Base-by-base conservation (phyloP, 1,140 invertebrate species). In the Nephila pilipes region DNA sequence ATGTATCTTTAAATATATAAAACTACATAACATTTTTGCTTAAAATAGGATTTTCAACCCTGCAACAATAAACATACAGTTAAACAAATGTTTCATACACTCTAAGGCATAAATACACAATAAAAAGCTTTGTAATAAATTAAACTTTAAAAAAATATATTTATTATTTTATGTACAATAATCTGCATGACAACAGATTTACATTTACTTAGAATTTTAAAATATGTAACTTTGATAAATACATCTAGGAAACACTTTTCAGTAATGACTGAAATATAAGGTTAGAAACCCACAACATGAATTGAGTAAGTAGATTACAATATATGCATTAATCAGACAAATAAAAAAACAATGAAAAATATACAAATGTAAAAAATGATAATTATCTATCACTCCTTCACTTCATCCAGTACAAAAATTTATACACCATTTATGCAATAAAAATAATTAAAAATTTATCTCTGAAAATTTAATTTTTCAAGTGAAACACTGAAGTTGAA, bases 141-240 rank as follows among this genome's bases (percentile, higher is more conserved):
- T 16, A 55, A 14, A 18, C 38, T 25, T 83, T 83, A 18, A 46
- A 83, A 55, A 83, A 38, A 81, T 20, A 83, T 29, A 83, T 54
- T 22, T 81, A 54, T 29, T 25, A 83, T 55, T 83, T 83, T 29
- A 83, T 54, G 25, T 83, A 83, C 54, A 83, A 55, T 54, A 54
- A 29, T n/a, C n/a, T 25, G 54, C 1, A n/a, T n/a, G 25, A 83
- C 14, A 36, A 75, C 63, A 65, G 63, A n/a, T 36, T 38, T 46
- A 80, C 55, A 25, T 83, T 83, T 25, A 46, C 10, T 83, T 25
- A 83, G 54, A 83, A 83, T 25, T 54, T 46, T 55, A 83, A 25
- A 25, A 54, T n/a, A 54, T 10, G 54, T 83, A 83, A 83, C 46
- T 55, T 55, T 25, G 3, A 54, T 10, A 83, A 83, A 83, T 83